Evolutionary conservation across 2,888 invertebrate species (phyloP), one percentile per base, ranked within the genome.

Genomic region (Campaea margaritaria): DNA sequence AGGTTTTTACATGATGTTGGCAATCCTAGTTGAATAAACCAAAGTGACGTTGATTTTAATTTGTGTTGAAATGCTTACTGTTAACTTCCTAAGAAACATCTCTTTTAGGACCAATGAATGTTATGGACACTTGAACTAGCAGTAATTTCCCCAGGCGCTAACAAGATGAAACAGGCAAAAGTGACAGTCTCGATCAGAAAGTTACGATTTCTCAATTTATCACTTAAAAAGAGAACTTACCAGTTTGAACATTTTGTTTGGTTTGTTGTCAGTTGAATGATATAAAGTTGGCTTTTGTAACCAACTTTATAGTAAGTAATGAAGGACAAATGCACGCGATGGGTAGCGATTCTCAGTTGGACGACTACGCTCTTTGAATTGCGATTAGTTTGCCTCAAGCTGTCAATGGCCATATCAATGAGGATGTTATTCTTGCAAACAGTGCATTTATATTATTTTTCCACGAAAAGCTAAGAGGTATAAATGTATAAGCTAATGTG

Each of bases 241-340:
- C 36, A 58, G 28, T 58, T 62, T 62, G 54, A 58, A 58, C 62
- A 62, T 62, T 46, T 43, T 62, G 36, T 36, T 36, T 15, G 14
- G 15, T 39, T 36, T n/a, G 31, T 28, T 57, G 11, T 21, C 43
- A 44, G 15, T 45, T 45, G 44, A 57, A 49, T 57, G 49, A 49
- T 57, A 31, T 45, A 15, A 27, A 14, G 12, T 41, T 31, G 38
- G 5, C 15, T 39, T 39, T 4, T 41, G 49, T 28, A 13, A 11
- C 14, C 27, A 45, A 16, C 45, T 57, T 50, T 57, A 57, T 57
- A 57, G 44, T 52, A 44, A 45, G 27, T 36, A 27, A 36, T 11
- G 52, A 52, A 52, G 52, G 52, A 45, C 52, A 45, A 21, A 50
- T 51, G 28, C 42, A 45, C 21, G 45, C 44, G 14, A 52, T 52